Evolutionary conservation across 2,797 vertebrate genomes (phyloP), one percentile per base, ranked within the genome.

Genomic region (Craterocephalus amniculus): DNA sequence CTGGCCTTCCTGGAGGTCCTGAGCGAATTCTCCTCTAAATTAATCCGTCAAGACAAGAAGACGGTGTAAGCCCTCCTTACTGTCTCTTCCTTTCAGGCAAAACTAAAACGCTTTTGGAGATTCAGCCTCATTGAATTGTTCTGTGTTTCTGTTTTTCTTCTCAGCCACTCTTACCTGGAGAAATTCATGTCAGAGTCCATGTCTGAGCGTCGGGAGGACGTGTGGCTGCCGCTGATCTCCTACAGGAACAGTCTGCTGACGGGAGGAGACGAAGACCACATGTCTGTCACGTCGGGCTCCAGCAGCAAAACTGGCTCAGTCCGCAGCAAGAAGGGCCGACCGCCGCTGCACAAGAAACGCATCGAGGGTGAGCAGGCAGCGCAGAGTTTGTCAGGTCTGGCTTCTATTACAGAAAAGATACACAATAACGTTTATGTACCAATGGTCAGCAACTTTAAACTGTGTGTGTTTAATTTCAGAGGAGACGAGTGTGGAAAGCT

Each of bases 141-240:
- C 24, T 48, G 1, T 22, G 52, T 20, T 24, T 2, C 6, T 5
- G 0, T 8, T 0, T 54, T 1, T 81, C 48, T 88, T 60, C 79
- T 38, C 86, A 99, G 98, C 56, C 97, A 99, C 86, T 94, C 97
- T 0, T 99, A 99, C 86, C 87, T 99, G 79, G 98, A 99, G 92
- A 99, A 99, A 91, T 99, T 99, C 86, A 96, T 99, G 93, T 96
- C 96, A 0, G 98, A 99, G 79, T 96, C 98, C 9, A 99, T 99
- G 98, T 97, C 97, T 90, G 98, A 99, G 91, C 96, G 98, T 26
- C 94, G 98, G 58, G 98, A 99, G 92, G 98, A 99, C 29, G 96
- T 99, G 4, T 99, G 98, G 98, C 95, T 99, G 80, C 98, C 98
- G 2, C 95, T 99, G 24, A 99, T 99, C 83, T 98, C 98, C 59